phyloP scores from a whole-genome alignment of 2,888 invertebrate genomes.

The Bombylius discolor region DNA sequence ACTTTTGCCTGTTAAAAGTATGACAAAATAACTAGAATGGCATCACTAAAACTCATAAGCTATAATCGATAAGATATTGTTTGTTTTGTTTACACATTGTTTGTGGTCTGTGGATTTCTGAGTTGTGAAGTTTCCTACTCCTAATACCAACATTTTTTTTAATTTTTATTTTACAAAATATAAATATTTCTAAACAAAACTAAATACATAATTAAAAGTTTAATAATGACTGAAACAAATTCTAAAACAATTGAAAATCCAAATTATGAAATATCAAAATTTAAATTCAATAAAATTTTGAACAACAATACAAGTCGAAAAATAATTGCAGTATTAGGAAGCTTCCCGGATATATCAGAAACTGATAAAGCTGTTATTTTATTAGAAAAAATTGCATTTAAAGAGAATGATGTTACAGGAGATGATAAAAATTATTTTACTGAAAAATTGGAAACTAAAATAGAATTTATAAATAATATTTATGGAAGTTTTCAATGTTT shows the following conservation, averaged over 20 bases:
- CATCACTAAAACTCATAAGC: too few species aligned
- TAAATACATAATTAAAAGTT: not conserved
- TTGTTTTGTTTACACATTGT: too few species aligned
- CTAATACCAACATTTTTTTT: too few species aligned
- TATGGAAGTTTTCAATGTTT: slow-evolving; percentile 70
- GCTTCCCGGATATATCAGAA: slow-evolving; percentile 41
- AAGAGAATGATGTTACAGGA: slow-evolving; percentile 33
- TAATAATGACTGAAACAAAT: not conserved
- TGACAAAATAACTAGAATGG: too few species aligned
- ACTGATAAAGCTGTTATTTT: slow-evolving; percentile 54
- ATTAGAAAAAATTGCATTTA: slow-evolving; percentile 72
- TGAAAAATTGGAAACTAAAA: slow-evolving; percentile 43
- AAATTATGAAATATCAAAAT: slow-evolving; percentile 46
- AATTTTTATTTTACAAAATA: too few species aligned
- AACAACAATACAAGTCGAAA: slow-evolving; percentile 61
- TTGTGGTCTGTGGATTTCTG: too few species aligned
- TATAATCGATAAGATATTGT: too few species aligned
- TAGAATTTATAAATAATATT: slow-evolving; percentile 67
- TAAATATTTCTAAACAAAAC: too few species aligned
- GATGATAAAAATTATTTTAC: slow-evolving; percentile 46
- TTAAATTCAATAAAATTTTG: slow-evolving; percentile 52
- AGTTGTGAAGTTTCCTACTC: too few species aligned
- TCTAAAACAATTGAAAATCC: slow-evolving; percentile 2
- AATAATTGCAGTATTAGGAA: slow-evolving; percentile 55
- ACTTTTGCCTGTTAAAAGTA: too few species aligned